A percentile compares a stretch with the other conserved stretches of the same genome.
phyloP scores from a whole-genome alignment of 2,888 invertebrate species.

The Odontothrips loti region DNA sequence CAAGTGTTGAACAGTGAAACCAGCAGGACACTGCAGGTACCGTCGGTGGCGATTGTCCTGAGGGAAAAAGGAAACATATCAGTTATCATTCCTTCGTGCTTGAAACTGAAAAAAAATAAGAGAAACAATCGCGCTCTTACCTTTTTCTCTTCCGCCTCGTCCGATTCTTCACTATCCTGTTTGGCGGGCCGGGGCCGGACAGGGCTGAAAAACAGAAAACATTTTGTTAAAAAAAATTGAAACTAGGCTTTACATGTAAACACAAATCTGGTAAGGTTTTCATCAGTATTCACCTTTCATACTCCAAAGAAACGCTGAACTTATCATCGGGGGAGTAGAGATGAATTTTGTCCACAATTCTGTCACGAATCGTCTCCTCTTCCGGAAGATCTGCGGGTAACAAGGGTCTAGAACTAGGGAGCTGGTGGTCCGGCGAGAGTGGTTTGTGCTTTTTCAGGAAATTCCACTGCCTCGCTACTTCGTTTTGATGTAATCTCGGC shows the following conservation, averaged over 20 bases:
- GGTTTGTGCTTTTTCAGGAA: not conserved
- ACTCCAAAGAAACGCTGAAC: constrained; percentile 50
- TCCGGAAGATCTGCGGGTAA: not conserved
- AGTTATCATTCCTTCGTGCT: not conserved
- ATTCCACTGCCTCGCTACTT: not conserved
- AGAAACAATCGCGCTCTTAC: not conserved
- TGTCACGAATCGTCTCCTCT: not conserved
- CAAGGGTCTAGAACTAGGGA: not conserved
- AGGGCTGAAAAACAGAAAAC: not conserved
- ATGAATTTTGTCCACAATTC: not conserved
- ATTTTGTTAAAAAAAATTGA: not conserved
- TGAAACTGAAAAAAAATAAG: not conserved
- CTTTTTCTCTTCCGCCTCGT: not conserved
- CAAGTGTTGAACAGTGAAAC: constrained; percentile 61
- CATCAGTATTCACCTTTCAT: constrained; percentile 32
- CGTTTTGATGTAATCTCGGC: constrained; percentile 48
- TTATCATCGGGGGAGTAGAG: constrained; percentile 50
- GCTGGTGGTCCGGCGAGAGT: no score
- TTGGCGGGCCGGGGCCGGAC: no score
- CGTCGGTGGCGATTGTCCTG: constrained; percentile 47
- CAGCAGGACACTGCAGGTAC: constrained; percentile 67
- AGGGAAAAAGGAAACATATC: not conserved
- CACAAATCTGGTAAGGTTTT: not conserved
- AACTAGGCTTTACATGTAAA: not conserved
- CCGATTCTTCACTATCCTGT: no score